These are phyloP conservation scores for Metridium senile DNA, from an alignment of 92 coral and sea anemone genomes.

Conservation along the genomic window DNA sequence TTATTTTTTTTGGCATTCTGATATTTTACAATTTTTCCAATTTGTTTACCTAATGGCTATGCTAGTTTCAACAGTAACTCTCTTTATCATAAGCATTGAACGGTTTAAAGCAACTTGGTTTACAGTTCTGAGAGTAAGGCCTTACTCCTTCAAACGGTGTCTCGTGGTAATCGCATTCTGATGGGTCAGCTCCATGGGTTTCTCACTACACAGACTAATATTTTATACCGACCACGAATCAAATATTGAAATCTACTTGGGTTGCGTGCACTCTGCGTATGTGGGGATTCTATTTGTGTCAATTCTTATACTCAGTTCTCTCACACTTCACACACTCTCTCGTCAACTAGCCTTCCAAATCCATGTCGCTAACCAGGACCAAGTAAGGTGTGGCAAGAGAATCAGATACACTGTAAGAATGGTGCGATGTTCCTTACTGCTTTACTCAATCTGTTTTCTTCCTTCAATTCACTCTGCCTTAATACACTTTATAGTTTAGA, in stretches of 20 bases:
- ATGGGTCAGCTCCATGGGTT: background rate
- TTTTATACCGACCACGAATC: background rate
- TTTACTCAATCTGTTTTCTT: background rate
- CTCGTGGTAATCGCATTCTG: background rate
- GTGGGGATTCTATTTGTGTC: background rate
- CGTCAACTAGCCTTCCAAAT: background rate
- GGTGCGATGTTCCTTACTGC: background rate
- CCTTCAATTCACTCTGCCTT: background rate
- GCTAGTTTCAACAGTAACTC: background rate
- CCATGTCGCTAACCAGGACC: background rate
- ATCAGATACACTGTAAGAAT: background rate
- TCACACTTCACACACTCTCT: background rate
- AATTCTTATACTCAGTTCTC: background rate
- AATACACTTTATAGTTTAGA: background rate
- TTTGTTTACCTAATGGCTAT: background rate
- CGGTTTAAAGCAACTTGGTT: background rate
- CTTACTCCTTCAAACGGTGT: background rate
- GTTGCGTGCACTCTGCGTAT: background rate
- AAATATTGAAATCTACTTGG: too few relatives aligned
- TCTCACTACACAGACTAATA: background rate
- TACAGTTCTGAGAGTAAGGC: background rate
- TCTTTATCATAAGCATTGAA: background rate
- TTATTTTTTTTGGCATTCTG: too few relatives aligned
- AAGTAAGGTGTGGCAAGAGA: background rate
- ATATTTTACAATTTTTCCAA: too few relatives aligned